Evolutionary conservation across 2,888 invertebrate genomes (phyloP), one percentile per base, ranked within the genome.

Genomic region (Lordiphosa andalusiaca): DNA sequence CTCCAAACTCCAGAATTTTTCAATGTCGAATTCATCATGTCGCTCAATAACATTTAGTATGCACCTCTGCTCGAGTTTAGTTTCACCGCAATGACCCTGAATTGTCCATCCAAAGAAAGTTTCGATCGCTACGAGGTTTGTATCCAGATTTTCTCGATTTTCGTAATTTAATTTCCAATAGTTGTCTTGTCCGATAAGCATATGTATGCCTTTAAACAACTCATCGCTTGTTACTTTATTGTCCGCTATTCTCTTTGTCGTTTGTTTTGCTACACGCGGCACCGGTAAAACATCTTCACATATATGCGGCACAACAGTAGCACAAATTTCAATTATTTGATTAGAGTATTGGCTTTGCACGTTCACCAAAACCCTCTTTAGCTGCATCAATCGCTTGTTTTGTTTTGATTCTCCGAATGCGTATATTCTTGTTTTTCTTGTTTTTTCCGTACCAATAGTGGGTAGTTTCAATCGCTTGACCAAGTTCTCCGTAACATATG

Each of bases 101-200:
- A n/a, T n/a, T n/a, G 16, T 38, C 16, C 38, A 38, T 3, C 7
- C 38, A 10, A 16, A 38, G 16, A 38, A 13, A 7, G 38, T 38
- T 4, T 16, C 38, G 10, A 16, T 16, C 38, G 9, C 38, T 13
- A 38, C 38, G 9, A 38, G 38, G 16, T 38, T 38, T 3, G 16
- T 16, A 4, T 16, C 16, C 13, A 16, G 2, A 16, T 9, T 16
- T 16, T 13, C 13, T 38, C 38, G 13, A 9, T 10, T 7, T 3
- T 38, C 38, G 38, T 16, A 16, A 16, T 38, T 38, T 9, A 9
- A 38, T 38, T 13, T 38, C 38, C 16, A 38, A 38, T 38, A 38
- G 16, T 38, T 38, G 16, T 38, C 16, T 38, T 2, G 9, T 9
- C 38, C 16, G 38, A 38, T 38, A 7, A 38, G 38, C 38, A 38